Evolutionary conservation across 2,888 invertebrate species (phyloP).

Genomic region (Tipula unca): DNA sequence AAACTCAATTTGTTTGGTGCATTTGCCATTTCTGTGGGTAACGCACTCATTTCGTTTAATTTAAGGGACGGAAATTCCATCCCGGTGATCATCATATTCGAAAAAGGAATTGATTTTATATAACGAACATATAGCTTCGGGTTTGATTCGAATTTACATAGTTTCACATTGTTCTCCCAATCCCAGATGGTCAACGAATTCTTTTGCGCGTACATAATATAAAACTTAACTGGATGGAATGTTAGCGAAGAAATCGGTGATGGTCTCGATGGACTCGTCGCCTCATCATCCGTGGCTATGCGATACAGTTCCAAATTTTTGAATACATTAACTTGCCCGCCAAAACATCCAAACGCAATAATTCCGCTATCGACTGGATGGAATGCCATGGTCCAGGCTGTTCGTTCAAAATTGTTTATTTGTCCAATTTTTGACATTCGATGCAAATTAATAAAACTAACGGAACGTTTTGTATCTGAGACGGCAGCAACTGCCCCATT

Average conservation of each 20-base stretch:
- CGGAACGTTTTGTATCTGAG: neutral
- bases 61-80: neutral
- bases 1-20: neutral
- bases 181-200: neutral
- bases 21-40: neutral
- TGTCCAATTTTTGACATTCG: neutral
- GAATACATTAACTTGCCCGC: neutral
- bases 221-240: neutral
- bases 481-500: neutral
- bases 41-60: neutral
- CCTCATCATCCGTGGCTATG: neutral
- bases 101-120: neutral
- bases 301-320: neutral
- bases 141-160: neutral
- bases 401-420: neutral
- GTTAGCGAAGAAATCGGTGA: neutral
- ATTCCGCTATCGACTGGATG: neutral
- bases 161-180: neutral
- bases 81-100: neutral
- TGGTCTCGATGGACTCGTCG: neutral
- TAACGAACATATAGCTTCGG: neutral
- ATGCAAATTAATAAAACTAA: neutral
- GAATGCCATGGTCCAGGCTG: neutral
- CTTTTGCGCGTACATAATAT: neutral
- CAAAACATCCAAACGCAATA: neutral